Conservation (phyloP, 2,113 vertebrate genomes). For the Dipodomys merriami region DNA sequence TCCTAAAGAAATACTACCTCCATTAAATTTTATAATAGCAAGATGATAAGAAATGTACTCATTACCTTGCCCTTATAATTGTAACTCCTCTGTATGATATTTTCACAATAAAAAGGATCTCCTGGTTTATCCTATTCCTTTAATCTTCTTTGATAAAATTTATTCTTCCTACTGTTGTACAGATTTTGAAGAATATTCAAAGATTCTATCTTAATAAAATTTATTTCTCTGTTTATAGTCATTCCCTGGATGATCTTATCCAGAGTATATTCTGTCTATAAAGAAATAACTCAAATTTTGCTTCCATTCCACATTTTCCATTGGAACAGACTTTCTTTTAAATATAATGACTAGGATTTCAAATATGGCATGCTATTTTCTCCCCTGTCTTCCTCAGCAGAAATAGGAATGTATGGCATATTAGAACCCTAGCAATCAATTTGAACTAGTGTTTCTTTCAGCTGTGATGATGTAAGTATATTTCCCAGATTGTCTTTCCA, state of each 20-base stretch:
- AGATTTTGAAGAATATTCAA: not conserved
- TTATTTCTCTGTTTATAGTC: not conserved
- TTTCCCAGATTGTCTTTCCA: not conserved
- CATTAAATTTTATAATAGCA: not conserved
- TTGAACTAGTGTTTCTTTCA: not conserved
- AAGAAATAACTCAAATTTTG: not conserved
- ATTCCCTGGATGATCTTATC: not conserved
- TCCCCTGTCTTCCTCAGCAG: not conserved
- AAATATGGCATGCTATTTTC: not conserved
- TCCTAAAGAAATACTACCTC: not conserved
- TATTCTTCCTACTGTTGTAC: not conserved
- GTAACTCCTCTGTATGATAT: too few species aligned
- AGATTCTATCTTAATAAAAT: not conserved
- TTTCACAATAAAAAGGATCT: too few species aligned
- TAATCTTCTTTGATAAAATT: not conserved
- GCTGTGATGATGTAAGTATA: not conserved
- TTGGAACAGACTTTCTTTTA: not conserved
- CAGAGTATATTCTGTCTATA: not conserved
- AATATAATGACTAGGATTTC: not conserved
- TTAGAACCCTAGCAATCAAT: not conserved
- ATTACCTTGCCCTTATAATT: too few species aligned
- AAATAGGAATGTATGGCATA: not conserved
- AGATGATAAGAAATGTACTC: too few species aligned
- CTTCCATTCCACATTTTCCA: not conserved
- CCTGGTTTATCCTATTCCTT: not conserved